These are phyloP conservation scores for Zelleria hepariella DNA, from an alignment of 2,888 invertebrate genomes.

Conservation along the genomic window DNA sequence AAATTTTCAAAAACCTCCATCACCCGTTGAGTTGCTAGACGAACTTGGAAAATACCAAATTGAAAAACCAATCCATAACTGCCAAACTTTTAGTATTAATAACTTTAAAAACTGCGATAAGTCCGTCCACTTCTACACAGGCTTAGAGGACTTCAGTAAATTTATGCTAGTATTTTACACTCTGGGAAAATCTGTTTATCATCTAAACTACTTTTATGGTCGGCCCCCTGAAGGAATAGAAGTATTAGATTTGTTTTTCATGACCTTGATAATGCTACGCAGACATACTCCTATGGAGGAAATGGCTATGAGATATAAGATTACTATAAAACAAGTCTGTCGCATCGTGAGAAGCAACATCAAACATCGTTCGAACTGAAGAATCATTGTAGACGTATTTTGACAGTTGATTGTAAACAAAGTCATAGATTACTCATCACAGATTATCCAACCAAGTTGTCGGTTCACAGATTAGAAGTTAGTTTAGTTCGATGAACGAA, in stretches of 20 bases:
- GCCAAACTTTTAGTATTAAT: neutral
- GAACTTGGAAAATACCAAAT: too few species aligned
- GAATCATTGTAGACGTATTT: too few species aligned
- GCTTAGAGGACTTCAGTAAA: neutral
- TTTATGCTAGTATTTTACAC: neutral
- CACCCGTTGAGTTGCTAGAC: too few species aligned
- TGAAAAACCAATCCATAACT: too few species aligned
- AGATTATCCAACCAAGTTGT: too few species aligned
- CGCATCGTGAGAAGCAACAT: too few species aligned
- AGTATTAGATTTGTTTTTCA: neutral
- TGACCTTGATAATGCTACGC: neutral
- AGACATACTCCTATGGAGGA: constrained; percentile 1
- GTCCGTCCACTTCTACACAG: neutral
- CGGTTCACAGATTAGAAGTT: too few species aligned
- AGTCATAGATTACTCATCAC: too few species aligned
- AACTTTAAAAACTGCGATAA: neutral
- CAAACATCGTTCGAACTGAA: too few species aligned
- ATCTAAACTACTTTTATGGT: neutral
- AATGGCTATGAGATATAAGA: neutral
- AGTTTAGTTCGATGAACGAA: too few species aligned
- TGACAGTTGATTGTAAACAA: too few species aligned
- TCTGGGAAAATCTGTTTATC: neutral
- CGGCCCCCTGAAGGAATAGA: neutral
- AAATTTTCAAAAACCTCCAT: too few species aligned
- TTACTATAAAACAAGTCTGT: neutral